Evolutionary conservation across 1,140 invertebrate species (phyloP).

Genomic region (Thereuonema tuberculata): DNA sequence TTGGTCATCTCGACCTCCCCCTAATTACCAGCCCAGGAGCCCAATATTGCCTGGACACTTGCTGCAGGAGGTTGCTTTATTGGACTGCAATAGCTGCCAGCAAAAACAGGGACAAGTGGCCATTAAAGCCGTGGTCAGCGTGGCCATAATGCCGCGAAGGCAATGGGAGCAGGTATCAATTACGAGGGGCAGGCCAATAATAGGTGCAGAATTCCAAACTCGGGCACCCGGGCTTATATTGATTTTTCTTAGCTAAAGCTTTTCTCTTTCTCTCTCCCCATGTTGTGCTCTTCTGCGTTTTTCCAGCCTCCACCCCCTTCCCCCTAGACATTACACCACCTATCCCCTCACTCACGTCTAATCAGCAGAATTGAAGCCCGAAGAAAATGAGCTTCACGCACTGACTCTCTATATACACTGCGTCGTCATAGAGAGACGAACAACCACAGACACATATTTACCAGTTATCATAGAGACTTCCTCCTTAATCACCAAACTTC

Average conservation of each 20-base stretch:
- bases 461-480: too few species aligned
- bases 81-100: conserved; percentile 9
- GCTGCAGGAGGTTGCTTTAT: conserved; percentile 9
- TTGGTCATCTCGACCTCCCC: background rate
- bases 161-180: conserved; percentile 4
- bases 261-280: too few species aligned
- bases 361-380: too few species aligned
- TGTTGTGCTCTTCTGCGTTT: too few species aligned
- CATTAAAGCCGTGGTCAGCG: conserved; percentile 8
- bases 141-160: conserved; percentile 1
- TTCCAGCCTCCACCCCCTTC: too few species aligned
- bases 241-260: conserved; percentile 2
- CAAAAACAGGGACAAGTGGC: conserved; percentile 11
- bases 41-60: conserved; percentile 5
- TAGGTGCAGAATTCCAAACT: background rate
- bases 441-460: too few species aligned
- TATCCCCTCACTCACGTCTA: too few species aligned
- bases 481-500: too few species aligned
- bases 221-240: background rate
- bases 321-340: too few species aligned
- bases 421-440: too few species aligned
- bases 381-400: too few species aligned
- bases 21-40: conserved; percentile 7
- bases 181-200: conserved; percentile 1
- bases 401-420: too few species aligned